Evolutionary conservation across 2,113 vertebrate genomes (phyloP).

Genomic region (Corythaixoides concolor): DNA sequence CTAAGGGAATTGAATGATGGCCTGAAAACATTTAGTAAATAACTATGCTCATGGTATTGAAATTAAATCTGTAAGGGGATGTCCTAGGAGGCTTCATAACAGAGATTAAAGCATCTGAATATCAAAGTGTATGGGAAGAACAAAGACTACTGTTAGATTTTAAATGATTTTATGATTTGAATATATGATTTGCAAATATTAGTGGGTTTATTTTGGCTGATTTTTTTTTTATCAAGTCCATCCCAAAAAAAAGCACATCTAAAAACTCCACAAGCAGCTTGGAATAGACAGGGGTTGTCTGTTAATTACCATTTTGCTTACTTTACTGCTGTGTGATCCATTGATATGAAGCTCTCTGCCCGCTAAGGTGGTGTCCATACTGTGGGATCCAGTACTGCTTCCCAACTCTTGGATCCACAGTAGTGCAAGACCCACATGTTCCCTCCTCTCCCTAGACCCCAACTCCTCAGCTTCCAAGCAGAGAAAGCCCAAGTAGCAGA

Average conservation of each 20-base stretch:
- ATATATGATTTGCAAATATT: slow-evolving; percentile 1
- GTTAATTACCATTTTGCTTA: neutral
- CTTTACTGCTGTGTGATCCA: neutral
- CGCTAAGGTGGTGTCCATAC: neutral
- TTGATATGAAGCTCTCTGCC: neutral
- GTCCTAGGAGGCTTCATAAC: slow-evolving; percentile 20
- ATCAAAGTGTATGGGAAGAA: slow-evolving; percentile 40
- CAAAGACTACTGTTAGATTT: slow-evolving; percentile 19
- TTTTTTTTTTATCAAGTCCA: neutral
- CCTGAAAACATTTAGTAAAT: slow-evolving; percentile 4
- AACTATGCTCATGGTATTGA: neutral
- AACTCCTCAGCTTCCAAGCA: neutral
- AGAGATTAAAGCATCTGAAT: slow-evolving; percentile 40
- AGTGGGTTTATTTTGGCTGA: neutral
- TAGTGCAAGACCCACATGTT: neutral
- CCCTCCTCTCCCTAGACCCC: neutral
- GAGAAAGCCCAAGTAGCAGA: neutral
- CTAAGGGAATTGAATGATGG: neutral
- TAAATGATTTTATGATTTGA: slow-evolving; percentile 8
- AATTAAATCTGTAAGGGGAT: slow-evolving; percentile 2
- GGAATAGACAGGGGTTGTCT: neutral
- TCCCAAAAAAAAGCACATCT: neutral
- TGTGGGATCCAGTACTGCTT: neutral
- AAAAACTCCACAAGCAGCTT: neutral
- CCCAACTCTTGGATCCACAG: neutral